Conservation (phyloP, 2,113 vertebrate genomes). For the Muscicapa adusta region DNA sequence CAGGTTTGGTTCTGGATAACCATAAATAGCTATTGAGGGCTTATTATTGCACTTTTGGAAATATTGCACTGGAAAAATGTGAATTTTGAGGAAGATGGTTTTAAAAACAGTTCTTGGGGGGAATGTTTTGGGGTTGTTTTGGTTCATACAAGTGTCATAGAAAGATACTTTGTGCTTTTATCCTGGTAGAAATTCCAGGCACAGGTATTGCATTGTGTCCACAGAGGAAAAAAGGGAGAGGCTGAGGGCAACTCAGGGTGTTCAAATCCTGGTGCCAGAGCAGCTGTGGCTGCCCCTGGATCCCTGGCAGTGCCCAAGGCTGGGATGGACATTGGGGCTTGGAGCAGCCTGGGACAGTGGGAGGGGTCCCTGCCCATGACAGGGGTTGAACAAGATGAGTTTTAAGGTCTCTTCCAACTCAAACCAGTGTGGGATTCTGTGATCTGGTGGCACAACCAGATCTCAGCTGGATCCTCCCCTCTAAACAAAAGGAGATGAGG, state of each 20-base stretch:
- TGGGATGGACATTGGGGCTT: accelerated
- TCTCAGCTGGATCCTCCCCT: background rate
- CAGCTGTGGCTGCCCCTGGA: background rate
- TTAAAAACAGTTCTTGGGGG: background rate
- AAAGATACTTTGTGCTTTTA: background rate
- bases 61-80: background rate
- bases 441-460: background rate
- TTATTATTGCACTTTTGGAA: background rate
- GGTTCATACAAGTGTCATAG: background rate
- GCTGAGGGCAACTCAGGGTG: background rate
- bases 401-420: background rate
- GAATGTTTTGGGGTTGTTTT: background rate
- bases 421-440: background rate
- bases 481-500: background rate
- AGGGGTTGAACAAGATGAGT: accelerated
- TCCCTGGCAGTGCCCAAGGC: background rate
- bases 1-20: background rate
- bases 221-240: background rate
- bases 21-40: background rate
- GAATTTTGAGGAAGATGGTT: background rate
- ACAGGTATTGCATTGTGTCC: background rate
- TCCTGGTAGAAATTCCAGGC: background rate
- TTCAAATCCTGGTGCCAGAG: background rate
- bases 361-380: background rate
- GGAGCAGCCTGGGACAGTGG: background rate